Percentiles rank a stretch among this genome's conserved stretches.
Evolutionary conservation across 2,888 invertebrate genomes (phyloP).

Genomic region (Aphidius colemani): DNA sequence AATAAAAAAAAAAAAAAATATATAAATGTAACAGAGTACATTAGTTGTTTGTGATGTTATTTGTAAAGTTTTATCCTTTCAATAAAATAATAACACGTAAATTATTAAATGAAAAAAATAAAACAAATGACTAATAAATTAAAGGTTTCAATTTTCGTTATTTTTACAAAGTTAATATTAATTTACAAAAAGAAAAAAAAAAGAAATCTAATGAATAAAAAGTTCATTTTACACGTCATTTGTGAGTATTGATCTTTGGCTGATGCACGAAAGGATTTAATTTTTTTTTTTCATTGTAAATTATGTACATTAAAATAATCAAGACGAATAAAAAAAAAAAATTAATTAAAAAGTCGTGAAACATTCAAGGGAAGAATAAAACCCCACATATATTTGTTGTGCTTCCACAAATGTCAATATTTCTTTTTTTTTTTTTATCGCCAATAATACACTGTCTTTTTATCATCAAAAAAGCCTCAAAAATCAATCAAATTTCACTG

Average conservation of each 20-base stretch:
- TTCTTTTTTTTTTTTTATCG: too few relatives aligned
- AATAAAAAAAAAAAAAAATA: slow-evolving; percentile 29
- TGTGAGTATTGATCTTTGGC: slow-evolving; percentile 35
- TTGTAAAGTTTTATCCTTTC: slow-evolving; percentile 47
- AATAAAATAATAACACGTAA: slow-evolving; percentile 45
- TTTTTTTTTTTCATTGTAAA: slow-evolving; percentile 32
- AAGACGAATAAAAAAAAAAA: slow-evolving; percentile 10
- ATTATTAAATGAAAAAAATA: slow-evolving; percentile 38
- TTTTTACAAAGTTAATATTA: background rate
- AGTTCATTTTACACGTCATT: background rate
- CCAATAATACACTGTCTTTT: too few relatives aligned
- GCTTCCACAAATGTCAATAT: too few relatives aligned
- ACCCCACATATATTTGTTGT: too few relatives aligned
- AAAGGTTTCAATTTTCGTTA: background rate
- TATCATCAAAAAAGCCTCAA: background rate
- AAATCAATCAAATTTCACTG: slow-evolving; percentile 28
- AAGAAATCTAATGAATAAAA: too few relatives aligned
- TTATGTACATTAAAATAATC: slow-evolving; percentile 3
- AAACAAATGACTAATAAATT: slow-evolving; percentile 3
- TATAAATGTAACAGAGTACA: slow-evolving; percentile 3
- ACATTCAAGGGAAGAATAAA: too few relatives aligned
- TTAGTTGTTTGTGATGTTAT: background rate
- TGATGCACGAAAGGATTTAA: slow-evolving; percentile 36
- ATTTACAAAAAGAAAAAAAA: background rate
- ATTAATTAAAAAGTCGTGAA: background rate